Evolutionary conservation across 2,888 invertebrate species (phyloP).

Genomic region (Eretmocerus hayati): DNA sequence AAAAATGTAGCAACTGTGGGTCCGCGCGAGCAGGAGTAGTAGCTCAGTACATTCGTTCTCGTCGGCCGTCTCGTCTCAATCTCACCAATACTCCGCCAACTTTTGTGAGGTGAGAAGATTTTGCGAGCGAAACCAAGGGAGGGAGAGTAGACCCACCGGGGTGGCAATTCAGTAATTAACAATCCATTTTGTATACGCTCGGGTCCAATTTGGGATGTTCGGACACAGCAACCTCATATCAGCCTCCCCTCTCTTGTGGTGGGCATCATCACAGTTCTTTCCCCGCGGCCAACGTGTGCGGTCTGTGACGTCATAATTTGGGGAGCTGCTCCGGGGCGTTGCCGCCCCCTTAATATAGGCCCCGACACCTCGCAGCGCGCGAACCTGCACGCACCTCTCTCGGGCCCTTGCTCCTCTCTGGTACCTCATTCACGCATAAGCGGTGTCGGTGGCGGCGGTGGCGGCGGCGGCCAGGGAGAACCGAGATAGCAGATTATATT

Average conservation of each 20-base stretch:
- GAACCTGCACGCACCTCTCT: slow-evolving; percentile 40
- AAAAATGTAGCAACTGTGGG: no score
- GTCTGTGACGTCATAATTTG: slow-evolving; percentile 48
- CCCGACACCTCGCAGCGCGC: slow-evolving; percentile 43
- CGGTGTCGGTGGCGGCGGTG: no score
- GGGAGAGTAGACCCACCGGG: slow-evolving; percentile 24
- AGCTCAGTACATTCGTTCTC: no score
- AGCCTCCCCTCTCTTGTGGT: slow-evolving; percentile 4
- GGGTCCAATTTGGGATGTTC: slow-evolving; percentile 28
- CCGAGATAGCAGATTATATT: slow-evolving; percentile 13
- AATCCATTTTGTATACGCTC: slow-evolving; percentile 44
- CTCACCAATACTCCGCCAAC: no score
- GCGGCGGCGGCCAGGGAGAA: slow-evolving; percentile 41
- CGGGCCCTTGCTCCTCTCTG: slow-evolving; percentile 20
- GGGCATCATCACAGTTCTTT: no score
- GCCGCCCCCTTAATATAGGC: slow-evolving; percentile 47
- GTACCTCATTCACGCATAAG: background rate
- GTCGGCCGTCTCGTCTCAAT: no score
- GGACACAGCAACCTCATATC: no score
- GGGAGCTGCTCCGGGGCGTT: slow-evolving; percentile 42
- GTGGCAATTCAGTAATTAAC: slow-evolving; percentile 39
- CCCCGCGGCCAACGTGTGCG: slow-evolving; percentile 40
- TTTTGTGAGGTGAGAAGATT: background rate
- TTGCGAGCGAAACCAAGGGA: slow-evolving; percentile 17
- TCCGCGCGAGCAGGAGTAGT: no score